These are phyloP conservation scores for Drosophila rhopaloa DNA, from an alignment of 1,140 invertebrate species.

Conservation along the genomic window DNA sequence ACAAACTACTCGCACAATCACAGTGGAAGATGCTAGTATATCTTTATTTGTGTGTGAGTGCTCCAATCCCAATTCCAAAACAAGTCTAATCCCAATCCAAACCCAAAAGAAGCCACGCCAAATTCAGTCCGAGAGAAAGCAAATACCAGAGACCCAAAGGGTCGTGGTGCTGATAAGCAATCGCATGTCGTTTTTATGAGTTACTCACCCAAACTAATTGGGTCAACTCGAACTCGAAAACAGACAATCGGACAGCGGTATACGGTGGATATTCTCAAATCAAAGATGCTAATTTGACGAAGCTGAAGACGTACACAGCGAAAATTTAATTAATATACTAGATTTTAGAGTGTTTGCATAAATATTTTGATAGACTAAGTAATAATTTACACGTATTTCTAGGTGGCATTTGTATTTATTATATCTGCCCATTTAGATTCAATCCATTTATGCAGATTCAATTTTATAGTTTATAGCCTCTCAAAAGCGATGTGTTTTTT, in stretches of 20 bases:
- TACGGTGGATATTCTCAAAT: conserved; percentile 55
- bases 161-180: conserved; percentile 56
- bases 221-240: conserved; percentile 55
- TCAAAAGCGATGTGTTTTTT: background rate
- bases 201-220: conserved; percentile 72
- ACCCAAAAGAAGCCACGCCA: conserved; percentile 7
- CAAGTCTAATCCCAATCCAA: conserved; percentile 22
- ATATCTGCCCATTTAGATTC: too few relatives aligned
- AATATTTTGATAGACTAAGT: background rate
- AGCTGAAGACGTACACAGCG: conserved; percentile 4
- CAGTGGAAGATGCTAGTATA: conserved; percentile 19
- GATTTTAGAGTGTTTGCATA: background rate
- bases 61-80: conserved; percentile 39
- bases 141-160: conserved; percentile 52
- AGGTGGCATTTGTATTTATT: too few relatives aligned
- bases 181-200: conserved; percentile 75
- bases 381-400: too few relatives aligned
- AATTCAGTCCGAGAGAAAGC: conserved; percentile 56
- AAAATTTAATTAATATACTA: background rate
- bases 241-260: conserved; percentile 4
- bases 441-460: too few relatives aligned
- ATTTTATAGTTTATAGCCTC: too few relatives aligned
- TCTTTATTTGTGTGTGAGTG: conserved; percentile 38
- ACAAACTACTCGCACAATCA: conserved; percentile 19
- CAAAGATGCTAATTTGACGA: conserved; percentile 74